Conservation (phyloP, 2,797 vertebrate genomes). For the Sphenopsis melanotis region DNA sequence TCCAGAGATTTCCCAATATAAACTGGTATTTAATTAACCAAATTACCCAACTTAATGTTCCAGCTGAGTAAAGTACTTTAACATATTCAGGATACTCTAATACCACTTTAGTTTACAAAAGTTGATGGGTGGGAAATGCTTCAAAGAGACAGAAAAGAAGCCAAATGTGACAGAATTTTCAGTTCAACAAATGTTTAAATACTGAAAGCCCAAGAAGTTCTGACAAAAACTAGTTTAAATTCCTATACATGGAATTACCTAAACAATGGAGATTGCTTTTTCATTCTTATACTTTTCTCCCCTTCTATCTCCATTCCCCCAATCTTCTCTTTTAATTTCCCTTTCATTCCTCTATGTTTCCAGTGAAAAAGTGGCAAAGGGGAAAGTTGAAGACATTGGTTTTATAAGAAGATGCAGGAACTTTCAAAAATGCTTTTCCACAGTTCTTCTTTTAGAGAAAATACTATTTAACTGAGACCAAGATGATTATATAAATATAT, state of each 20-base stretch:
- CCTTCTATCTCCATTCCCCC: neutral
- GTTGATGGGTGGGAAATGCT: neutral
- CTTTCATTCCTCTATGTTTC: neutral
- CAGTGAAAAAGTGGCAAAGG: neutral
- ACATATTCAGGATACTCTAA: neutral
- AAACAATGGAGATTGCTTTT: neutral
- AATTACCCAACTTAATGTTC: neutral
- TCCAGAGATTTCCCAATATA: neutral
- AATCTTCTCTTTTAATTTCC: neutral
- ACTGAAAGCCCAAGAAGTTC: neutral
- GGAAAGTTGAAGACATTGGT: neutral
- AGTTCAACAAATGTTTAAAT: neutral
- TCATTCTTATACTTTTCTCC: neutral
- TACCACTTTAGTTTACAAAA: neutral
- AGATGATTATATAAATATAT: neutral
- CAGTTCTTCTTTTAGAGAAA: neutral
- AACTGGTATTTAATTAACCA: neutral
- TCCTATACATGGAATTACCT: neutral
- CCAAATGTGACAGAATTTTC: neutral
- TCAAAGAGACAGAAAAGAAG: neutral
- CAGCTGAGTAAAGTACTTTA: neutral
- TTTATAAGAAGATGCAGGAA: neutral
- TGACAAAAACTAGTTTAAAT: neutral
- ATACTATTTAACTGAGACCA: neutral
- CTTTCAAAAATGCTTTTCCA: neutral